These are phyloP conservation scores for Hyppa rectilinea DNA, from an alignment of 2,888 invertebrate genomes.

Conservation along the genomic window DNA sequence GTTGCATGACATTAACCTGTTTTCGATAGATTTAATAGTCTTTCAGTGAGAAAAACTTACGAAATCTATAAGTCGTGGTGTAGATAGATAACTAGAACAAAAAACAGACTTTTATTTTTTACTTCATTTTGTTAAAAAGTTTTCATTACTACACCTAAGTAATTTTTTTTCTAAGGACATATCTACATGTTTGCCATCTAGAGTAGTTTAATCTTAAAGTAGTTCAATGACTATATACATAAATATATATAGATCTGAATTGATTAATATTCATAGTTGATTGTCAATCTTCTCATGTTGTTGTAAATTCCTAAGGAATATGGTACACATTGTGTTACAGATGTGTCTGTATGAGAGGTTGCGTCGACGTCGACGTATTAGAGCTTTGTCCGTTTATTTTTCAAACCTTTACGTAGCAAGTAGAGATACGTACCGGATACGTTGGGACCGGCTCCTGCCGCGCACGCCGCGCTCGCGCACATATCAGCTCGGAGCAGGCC, in stretches of 20 bases:
- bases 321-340: slow-evolving; percentile 59
- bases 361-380: slow-evolving; percentile 46
- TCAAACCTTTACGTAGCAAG: slow-evolving; percentile 70
- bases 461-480: neutral
- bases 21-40: slow-evolving; percentile 89
- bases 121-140: slow-evolving; percentile 66
- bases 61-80: slow-evolving; percentile 83
- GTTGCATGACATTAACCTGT: slow-evolving; percentile 83
- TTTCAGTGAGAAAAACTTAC: slow-evolving; percentile 89
- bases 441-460: slow-evolving; percentile 43
- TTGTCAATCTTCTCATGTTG: slow-evolving; percentile 66
- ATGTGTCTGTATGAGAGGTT: slow-evolving; percentile 53
- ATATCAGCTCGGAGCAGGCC: no score
- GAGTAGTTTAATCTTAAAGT: slow-evolving; percentile 74
- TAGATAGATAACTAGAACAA: slow-evolving; percentile 74
- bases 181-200: slow-evolving; percentile 81
- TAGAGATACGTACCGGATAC: slow-evolving; percentile 63
- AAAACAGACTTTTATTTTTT: slow-evolving; percentile 66
- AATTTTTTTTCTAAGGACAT: slow-evolving; percentile 76
- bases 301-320: slow-evolving; percentile 65
- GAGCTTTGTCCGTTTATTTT: slow-evolving; percentile 64
- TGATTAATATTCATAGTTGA: slow-evolving; percentile 68
- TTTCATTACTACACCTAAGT: slow-evolving; percentile 70
- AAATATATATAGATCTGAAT: slow-evolving; percentile 81
- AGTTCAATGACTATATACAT: slow-evolving; percentile 71